phyloP scores from a whole-genome alignment of 2,888 invertebrate genomes.

The Ashinkailepas kermadecensis region DNA sequence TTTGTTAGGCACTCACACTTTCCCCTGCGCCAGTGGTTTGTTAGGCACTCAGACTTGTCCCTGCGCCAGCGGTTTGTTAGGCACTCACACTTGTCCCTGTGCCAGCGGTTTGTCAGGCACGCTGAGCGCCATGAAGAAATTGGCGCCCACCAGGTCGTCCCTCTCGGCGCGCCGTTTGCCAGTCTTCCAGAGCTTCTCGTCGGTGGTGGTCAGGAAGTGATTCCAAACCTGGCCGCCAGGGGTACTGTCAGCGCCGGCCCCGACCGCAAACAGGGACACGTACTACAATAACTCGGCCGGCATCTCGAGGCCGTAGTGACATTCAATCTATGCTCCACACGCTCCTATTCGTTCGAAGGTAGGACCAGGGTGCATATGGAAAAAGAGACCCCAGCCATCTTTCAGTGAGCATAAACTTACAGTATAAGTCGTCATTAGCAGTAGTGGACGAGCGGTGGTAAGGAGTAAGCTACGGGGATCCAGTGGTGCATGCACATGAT shows the following conservation, averaged over 20 bases:
- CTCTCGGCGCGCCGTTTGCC: slow-evolving; percentile 93
- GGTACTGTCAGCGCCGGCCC: not conserved
- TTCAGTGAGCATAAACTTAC: too few species aligned
- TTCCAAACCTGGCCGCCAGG: slow-evolving; percentile 64
- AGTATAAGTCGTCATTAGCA: too few species aligned
- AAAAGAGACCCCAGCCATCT: too few species aligned
- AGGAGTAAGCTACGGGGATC: too few species aligned
- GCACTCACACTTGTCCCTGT: too few species aligned
- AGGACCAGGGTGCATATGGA: too few species aligned
- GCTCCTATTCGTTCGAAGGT: too few species aligned
- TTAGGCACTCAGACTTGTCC: slow-evolving; percentile 44
- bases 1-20: slow-evolving; percentile 41
- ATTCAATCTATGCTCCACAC: too few species aligned
- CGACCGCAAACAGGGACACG: not conserved
- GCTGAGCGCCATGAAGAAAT: slow-evolving; percentile 80
- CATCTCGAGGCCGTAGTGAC: too few species aligned
- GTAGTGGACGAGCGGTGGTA: too few species aligned
- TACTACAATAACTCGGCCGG: not conserved
- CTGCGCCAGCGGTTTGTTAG: slow-evolving; percentile 46
- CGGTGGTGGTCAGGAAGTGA: slow-evolving; percentile 94
- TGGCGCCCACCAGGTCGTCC: slow-evolving; percentile 80
- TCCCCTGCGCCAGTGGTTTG: too few species aligned
- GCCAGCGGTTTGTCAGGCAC: slow-evolving; percentile 63
- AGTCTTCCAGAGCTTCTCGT: slow-evolving; percentile 94
- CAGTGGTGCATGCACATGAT: too few species aligned